These are phyloP conservation scores for Halictus ligatus DNA, from an alignment of 2,888 invertebrate species.

Conservation along the genomic window DNA sequence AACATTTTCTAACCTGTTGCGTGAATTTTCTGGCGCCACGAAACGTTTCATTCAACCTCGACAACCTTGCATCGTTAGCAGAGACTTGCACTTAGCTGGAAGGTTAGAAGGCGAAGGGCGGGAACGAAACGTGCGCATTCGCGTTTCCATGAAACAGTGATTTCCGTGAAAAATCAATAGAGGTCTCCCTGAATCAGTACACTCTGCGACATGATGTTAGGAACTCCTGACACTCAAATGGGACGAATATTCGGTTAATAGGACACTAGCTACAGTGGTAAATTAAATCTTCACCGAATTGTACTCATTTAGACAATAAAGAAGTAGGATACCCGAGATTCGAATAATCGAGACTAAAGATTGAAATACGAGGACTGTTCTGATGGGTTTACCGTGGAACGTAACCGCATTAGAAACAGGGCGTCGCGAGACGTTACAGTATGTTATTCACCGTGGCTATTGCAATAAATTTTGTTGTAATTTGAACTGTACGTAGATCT, in stretches of 20 bases:
- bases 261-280: neutral
- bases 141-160: slow-evolving; percentile 9
- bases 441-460: too few relatives aligned
- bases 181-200: neutral
- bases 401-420: too few relatives aligned
- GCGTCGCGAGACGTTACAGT: too few relatives aligned
- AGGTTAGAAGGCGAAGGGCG: too few relatives aligned
- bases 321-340: too few relatives aligned
- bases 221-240: neutral
- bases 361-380: too few relatives aligned
- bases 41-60: neutral
- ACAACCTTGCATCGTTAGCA: too few relatives aligned
- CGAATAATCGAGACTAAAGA: too few relatives aligned
- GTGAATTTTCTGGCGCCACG: neutral
- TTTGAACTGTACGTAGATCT: too few relatives aligned
- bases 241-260: neutral
- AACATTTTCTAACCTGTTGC: neutral
- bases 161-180: neutral
- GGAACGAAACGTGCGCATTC: neutral
- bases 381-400: too few relatives aligned
- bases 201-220: neutral
- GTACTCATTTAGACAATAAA: neutral
- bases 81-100: neutral
- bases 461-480: too few relatives aligned
- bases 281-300: neutral